A percentile compares a stretch with the other conserved stretches of the same genome.
Evolutionary conservation across 64 coral and sea anemone genomes (phyloP).

Genomic region (Actinia tenebrosa): DNA sequence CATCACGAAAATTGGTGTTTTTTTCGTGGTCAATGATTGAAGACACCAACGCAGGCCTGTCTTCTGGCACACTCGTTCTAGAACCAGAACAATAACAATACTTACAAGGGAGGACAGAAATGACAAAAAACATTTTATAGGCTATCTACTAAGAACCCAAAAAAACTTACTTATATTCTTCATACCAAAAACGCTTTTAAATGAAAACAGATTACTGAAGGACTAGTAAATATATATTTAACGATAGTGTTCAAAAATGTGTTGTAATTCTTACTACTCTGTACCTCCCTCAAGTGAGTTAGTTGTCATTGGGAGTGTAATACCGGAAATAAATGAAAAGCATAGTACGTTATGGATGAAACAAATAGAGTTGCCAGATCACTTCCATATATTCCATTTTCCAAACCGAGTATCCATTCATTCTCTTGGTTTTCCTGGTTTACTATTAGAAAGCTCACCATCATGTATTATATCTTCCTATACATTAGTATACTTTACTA

Average conservation of each 20-base stretch:
- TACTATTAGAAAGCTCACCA: no score
- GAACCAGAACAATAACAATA: background rate
- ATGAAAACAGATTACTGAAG: background rate
- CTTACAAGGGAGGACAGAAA: background rate
- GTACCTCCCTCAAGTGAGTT: background rate
- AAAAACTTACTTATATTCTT: background rate
- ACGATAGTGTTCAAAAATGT: background rate
- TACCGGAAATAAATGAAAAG: constrained; percentile 5
- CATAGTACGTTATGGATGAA: background rate
- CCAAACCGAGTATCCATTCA: no score
- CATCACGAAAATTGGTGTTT: background rate
- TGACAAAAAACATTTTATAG: background rate
- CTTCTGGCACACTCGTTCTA: background rate
- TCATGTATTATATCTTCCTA: no score
- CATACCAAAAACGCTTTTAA: background rate
- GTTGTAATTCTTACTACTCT: background rate
- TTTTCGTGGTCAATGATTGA: background rate
- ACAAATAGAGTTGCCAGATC: background rate
- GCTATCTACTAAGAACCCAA: background rate
- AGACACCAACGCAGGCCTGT: constrained; percentile 6
- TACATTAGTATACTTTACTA: no score
- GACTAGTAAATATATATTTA: background rate
- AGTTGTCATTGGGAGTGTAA: background rate
- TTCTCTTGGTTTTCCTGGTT: no score
- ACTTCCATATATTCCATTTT: background rate